phyloP scores from a whole-genome alignment of 2,888 invertebrate species.

The Clunio marinus region DNA sequence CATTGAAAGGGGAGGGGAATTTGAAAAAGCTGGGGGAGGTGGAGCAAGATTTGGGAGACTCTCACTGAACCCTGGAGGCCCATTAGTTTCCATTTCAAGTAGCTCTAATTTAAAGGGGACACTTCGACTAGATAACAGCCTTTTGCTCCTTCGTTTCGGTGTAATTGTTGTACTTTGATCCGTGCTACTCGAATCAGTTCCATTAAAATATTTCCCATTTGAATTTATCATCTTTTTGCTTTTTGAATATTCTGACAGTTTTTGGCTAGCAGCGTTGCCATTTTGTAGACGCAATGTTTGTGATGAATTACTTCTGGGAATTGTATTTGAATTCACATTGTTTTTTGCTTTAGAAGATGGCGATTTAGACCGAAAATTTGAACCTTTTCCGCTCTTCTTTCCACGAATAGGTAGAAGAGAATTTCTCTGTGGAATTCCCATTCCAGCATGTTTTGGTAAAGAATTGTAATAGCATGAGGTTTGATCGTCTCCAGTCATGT shows the following conservation, averaged over 20 bases:
- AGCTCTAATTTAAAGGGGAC: conserved; percentile 63
- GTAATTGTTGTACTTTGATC: conserved; percentile 56
- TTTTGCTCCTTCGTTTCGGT: conserved; percentile 44
- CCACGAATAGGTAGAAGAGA: conserved; percentile 60
- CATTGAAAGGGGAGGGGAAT: conserved; percentile 50
- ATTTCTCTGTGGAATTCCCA: conserved; percentile 60
- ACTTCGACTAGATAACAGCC: conserved; percentile 55
- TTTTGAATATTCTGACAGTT: conserved; percentile 47
- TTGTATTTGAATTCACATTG: conserved; percentile 55
- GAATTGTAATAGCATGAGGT: conserved; percentile 47
- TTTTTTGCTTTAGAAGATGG: conserved; percentile 40
- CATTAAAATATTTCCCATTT: conserved; percentile 44
- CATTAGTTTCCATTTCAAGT: conserved; percentile 43
- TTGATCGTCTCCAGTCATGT: conserved; percentile 42
- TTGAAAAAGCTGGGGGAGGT: conserved; percentile 59
- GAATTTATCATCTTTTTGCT: conserved; percentile 49
- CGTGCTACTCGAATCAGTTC: conserved; percentile 50
- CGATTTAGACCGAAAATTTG: conserved; percentile 8
- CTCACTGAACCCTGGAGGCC: conserved; percentile 58
- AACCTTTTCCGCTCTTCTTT: conserved; percentile 47
- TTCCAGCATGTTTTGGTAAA: conserved; percentile 52
- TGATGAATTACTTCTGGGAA: conserved; percentile 62
- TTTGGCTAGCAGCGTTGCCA: neutral
- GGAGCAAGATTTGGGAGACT: conserved; percentile 69
- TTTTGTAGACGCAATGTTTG: conserved; percentile 54